These are phyloP conservation scores for Bettongia penicillata DNA, from an alignment of 2,113 vertebrate genomes.

Conservation along the genomic window DNA sequence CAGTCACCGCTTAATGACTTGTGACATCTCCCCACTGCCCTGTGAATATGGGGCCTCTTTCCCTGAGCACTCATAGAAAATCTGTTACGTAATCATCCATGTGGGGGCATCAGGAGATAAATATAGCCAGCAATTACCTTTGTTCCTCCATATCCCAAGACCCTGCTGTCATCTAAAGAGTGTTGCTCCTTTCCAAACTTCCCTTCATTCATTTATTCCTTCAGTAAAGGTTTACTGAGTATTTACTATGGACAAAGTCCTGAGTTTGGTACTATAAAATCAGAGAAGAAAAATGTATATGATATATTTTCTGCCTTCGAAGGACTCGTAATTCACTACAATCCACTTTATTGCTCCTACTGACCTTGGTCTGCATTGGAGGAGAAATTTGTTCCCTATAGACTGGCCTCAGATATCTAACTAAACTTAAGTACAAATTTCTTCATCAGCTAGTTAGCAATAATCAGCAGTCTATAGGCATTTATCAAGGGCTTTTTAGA, in stretches of 20 bases:
- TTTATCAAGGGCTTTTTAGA: background rate
- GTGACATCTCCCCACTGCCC: background rate
- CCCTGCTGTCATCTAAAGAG: background rate
- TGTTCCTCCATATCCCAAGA: background rate
- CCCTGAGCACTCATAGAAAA: background rate
- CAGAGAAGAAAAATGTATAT: background rate
- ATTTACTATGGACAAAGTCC: background rate
- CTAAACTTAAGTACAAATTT: background rate
- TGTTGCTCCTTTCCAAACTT: background rate
- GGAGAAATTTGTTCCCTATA: background rate
- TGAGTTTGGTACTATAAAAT: background rate
- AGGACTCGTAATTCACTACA: background rate
- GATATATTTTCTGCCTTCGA: background rate
- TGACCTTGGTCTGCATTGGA: background rate
- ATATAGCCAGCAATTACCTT: background rate
- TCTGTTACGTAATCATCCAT: background rate
- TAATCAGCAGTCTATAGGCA: background rate
- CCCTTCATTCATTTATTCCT: background rate
- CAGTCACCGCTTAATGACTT: background rate
- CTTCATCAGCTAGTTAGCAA: background rate
- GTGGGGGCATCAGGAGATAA: background rate
- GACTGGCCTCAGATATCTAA: background rate
- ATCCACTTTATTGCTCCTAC: background rate
- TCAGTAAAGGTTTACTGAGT: background rate
- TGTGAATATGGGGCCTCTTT: background rate